Conservation (phyloP, 1,140 invertebrate species). For the Caenorhabditis latens region DNA sequence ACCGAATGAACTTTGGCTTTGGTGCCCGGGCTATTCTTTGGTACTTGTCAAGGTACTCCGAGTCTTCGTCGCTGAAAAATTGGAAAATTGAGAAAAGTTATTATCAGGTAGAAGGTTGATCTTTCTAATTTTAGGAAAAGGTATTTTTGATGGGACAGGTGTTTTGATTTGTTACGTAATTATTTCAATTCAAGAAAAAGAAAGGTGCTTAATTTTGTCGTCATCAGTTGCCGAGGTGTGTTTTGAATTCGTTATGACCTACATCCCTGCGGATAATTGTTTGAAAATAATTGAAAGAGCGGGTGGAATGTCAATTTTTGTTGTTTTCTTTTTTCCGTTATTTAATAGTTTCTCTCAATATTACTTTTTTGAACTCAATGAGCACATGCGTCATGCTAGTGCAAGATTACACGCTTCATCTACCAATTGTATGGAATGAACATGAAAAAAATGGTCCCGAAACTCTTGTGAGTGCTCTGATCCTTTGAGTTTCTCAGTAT, state of each 20-base stretch:
- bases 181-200: too few species aligned
- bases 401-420: conserved; percentile 32
- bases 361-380: conserved; percentile 8
- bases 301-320: not conserved
- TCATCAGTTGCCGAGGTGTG: too few species aligned
- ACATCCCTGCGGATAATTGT: not conserved
- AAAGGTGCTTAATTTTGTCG: too few species aligned
- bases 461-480: not conserved
- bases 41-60: conserved; percentile 9
- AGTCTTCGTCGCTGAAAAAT: conserved; percentile 58
- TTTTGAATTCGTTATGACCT: not conserved
- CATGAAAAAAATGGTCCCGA: conserved; percentile 11
- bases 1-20: conserved; percentile 61
- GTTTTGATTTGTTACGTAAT: too few species aligned
- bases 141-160: too few species aligned
- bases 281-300: not conserved
- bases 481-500: conserved; percentile 24
- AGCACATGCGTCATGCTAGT: conserved; percentile 21
- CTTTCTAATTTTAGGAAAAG: too few species aligned
- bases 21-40: conserved; percentile 52
- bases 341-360: not conserved
- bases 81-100: too few species aligned
- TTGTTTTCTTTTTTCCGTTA: not conserved
- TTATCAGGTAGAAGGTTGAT: too few species aligned
- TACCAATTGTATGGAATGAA: not conserved